phyloP scores from a whole-genome alignment of 2,113 vertebrate species.

The Sander lucioperca region DNA sequence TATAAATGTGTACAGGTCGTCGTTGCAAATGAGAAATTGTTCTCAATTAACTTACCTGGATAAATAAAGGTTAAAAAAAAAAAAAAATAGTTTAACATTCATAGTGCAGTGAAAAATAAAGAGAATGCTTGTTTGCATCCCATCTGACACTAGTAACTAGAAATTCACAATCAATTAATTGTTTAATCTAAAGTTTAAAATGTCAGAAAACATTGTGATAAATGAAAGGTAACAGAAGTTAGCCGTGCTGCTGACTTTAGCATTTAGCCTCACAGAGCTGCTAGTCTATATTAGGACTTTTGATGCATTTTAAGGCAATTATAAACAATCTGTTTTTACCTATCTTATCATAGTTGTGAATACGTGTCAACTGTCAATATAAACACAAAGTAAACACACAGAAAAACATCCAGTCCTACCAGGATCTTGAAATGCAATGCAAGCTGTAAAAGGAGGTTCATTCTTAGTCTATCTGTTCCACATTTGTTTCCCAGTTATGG shows the following conservation, averaged over 20 bases:
- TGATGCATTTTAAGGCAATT: not conserved
- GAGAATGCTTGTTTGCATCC: too few species aligned
- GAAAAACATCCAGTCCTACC: not conserved
- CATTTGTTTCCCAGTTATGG: not conserved
- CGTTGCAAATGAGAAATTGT: too few species aligned
- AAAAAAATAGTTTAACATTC: not conserved
- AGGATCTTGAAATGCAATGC: not conserved
- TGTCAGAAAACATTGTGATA: not conserved
- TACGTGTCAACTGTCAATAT: not conserved
- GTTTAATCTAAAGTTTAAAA: not conserved
- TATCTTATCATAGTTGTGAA: not conserved
- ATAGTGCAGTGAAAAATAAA: not conserved
- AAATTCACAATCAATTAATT: not conserved
- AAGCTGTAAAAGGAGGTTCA: not conserved
- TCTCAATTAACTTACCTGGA: too few species aligned
- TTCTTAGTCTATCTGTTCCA: not conserved
- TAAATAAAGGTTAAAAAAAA: not conserved
- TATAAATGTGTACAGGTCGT: too few species aligned
- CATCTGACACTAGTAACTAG: too few species aligned
- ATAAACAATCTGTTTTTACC: not conserved
- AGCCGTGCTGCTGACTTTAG: not conserved
- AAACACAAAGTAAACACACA: not conserved
- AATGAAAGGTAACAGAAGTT: not conserved
- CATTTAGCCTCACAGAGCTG: not conserved
- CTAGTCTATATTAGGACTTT: not conserved